A percentile compares a stretch with the other conserved stretches of the same genome.
Conservation (phyloP, 2,797 vertebrate genomes). For the Rhinichthys osculus region DNA sequence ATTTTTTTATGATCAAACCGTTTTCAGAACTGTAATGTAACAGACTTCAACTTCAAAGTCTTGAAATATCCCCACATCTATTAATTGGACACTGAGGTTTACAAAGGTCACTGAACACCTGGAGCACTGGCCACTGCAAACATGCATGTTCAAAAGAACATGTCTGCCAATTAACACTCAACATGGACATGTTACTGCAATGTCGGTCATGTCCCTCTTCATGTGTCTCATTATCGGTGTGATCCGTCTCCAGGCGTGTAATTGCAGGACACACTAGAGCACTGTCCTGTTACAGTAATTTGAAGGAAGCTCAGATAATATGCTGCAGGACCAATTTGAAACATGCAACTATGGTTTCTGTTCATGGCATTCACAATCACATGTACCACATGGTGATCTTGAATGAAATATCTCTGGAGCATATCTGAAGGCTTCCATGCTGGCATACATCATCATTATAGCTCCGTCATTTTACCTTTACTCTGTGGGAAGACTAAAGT, state of each 20-base stretch:
- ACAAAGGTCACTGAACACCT: background rate
- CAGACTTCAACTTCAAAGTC: background rate
- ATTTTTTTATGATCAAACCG: too few species aligned
- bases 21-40: too few species aligned
- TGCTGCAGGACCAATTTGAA: background rate
- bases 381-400: background rate
- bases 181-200: background rate
- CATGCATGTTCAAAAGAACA: background rate
- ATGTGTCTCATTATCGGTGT: background rate
- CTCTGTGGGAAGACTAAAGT: background rate
- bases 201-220: background rate
- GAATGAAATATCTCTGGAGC: slow-evolving; percentile 5
- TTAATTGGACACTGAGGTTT: background rate
- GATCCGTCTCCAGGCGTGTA: background rate
- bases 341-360: background rate
- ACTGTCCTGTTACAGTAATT: background rate
- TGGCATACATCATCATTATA: background rate
- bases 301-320: background rate
- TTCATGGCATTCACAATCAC: background rate
- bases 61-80: background rate
- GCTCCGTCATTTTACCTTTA: slow-evolving; percentile 4
- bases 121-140: background rate
- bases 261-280: background rate
- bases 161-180: slow-evolving; percentile 7
- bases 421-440: background rate